phyloP scores from a whole-genome alignment of 2,888 invertebrate genomes.

The Catocala fraxini region DNA sequence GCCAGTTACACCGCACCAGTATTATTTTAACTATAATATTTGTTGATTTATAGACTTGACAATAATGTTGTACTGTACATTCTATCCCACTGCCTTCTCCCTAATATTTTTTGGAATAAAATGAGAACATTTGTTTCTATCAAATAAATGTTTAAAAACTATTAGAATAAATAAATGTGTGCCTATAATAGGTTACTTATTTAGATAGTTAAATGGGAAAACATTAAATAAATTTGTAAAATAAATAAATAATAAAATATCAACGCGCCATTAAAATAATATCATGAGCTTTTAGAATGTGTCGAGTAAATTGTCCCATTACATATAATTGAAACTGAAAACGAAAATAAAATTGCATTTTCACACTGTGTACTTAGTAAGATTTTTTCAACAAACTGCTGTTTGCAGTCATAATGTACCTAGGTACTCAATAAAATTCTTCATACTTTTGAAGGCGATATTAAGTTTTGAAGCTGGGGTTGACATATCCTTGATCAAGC shows the following conservation, averaged over 20 bases:
- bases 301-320: constrained; percentile 32
- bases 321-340: neutral
- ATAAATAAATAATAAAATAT: constrained; percentile 62
- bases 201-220: constrained; percentile 67
- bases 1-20: constrained; percentile 43
- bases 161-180: constrained; percentile 74
- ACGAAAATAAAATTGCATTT: neutral
- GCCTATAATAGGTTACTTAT: constrained; percentile 79
- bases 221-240: constrained; percentile 65
- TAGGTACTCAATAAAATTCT: no score
- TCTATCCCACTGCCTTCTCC: constrained; percentile 44
- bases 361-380: no score
- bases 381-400: no score
- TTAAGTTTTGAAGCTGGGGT: no score
- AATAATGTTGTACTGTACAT: constrained; percentile 42
- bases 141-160: constrained; percentile 34
- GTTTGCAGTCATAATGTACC: no score
- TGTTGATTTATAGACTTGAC: constrained; percentile 43
- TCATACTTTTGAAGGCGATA: no score
- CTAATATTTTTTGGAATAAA: constrained; percentile 20
- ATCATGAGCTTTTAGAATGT: constrained; percentile 68
- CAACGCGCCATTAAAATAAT: constrained; percentile 61
- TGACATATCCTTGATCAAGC: no score
- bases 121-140: constrained; percentile 22
- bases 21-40: constrained; percentile 31